Base-by-base conservation (phyloP, 1,140 invertebrate genomes). In the Spodoptera frugiperda region DNA sequence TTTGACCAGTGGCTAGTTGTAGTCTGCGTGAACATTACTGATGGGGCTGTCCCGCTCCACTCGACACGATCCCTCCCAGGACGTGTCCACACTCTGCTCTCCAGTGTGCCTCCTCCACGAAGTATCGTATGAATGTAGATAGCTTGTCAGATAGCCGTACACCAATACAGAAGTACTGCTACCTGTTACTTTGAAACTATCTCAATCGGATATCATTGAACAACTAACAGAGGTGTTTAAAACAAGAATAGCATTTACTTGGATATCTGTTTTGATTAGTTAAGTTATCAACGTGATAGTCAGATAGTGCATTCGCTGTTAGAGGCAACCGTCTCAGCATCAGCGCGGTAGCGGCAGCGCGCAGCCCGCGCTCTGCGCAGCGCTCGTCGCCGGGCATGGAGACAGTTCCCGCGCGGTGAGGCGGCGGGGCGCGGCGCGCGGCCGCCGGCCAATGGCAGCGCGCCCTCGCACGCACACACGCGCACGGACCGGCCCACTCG, bases 401-500 rank as follows among this genome's bases (percentile, higher is more conserved):
- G 79, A 57, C 39, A 46, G 17, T 54, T 71, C 19, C 68, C 68
- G 51, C 70, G 39, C n/a, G 76, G 25, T 48, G 48, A 57, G 46
- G 53, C 25, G 25, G 25, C 25, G 73, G 44, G 49, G 71, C 76
- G 72, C 19, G 44, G 49, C 44, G 44, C 54, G 76, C 61, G 53
- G 33, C 63, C 63, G 53, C 54, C 61, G 77, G 21, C 80, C 80
- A 79, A 82, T 82, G 25, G 39, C 48, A 11, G 67, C 53, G 54
- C 65, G 61, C 76, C 39, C 77, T 46, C 77, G 59, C 76, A 75
- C 70, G 55, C 76, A 78, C 71, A 79, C 79, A 1, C 12, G 63
- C 75, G 51, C 70, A 14, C 10, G 49, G 59, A 14, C 57, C 74
- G 72, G 74, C 77, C 48, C 71, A 73, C 67, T 48, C 55, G 61